These are phyloP conservation scores for Glossophaga mutica DNA, from an alignment of 2,797 vertebrate genomes.

Conservation along the genomic window DNA sequence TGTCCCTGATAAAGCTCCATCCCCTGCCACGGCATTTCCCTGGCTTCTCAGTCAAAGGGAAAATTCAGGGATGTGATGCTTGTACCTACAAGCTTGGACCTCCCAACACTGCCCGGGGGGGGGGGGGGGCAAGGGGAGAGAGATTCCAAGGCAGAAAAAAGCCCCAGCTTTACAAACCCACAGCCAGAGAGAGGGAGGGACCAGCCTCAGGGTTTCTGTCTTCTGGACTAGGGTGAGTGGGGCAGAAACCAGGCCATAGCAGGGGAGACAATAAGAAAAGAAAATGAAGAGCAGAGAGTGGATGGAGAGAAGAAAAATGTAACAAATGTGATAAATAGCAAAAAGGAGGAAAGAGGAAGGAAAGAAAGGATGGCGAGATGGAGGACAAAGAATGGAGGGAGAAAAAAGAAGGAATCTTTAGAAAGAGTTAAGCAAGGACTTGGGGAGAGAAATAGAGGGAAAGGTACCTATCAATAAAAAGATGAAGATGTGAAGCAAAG, in stretches of 20 bases:
- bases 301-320: not conserved
- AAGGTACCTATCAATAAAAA: not conserved
- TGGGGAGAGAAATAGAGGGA: not conserved
- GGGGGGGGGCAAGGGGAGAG: not conserved
- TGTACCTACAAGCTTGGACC: not conserved
- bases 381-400: not conserved
- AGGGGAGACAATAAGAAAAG: not conserved
- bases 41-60: not conserved
- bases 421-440: not conserved
- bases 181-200: not conserved
- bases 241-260: not conserved
- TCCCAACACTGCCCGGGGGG: not conserved
- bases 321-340: not conserved
- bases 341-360: not conserved
- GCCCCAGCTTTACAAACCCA: not conserved
- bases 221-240: not conserved
- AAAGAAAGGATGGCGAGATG: too few species aligned
- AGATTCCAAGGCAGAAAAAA: not conserved
- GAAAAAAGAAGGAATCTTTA: not conserved
- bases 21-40: not conserved
- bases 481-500: not conserved
- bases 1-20: not conserved
- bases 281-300: not conserved
- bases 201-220: too few species aligned
- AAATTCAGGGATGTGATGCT: not conserved